phyloP scores from a whole-genome alignment of 2,113 vertebrate genomes.

The Rhinopithecus roxellana region DNA sequence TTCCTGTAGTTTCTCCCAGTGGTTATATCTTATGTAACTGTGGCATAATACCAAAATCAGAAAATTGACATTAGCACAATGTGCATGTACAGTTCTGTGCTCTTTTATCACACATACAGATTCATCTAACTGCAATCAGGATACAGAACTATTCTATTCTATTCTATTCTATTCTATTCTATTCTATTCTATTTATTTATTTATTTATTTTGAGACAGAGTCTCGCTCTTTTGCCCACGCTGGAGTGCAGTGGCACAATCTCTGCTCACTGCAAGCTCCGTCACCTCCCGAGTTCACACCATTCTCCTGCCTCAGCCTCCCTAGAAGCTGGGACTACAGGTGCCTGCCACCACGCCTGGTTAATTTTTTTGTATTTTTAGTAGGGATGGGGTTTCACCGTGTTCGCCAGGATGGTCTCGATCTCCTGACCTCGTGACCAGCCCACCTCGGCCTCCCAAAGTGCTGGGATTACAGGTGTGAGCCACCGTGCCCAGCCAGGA shows the following conservation, averaged over 20 bases:
- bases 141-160: neutral
- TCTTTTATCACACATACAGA: neutral
- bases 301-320: too few species aligned
- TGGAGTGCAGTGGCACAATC: too few species aligned
- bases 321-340: too few species aligned
- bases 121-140: neutral
- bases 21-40: neutral
- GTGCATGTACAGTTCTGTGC: neutral
- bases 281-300: too few species aligned
- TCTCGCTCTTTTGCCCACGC: rapidly evolving
- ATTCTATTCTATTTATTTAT: neutral
- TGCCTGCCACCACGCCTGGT: rapidly evolving
- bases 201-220: too few species aligned
- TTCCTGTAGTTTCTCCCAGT: neutral
- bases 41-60: neutral
- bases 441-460: too few species aligned
- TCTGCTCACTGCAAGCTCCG: too few species aligned
- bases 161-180: neutral
- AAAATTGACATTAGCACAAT: rapidly evolving
- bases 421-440: too few species aligned
- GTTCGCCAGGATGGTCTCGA: too few species aligned
- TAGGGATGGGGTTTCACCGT: rapidly evolving
- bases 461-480: too few species aligned
- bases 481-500: rapidly evolving
- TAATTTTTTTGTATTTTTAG: too few species aligned